Evolutionary conservation across 2,113 vertebrate species (phyloP).

Genomic region (Cololabis saira): DNA sequence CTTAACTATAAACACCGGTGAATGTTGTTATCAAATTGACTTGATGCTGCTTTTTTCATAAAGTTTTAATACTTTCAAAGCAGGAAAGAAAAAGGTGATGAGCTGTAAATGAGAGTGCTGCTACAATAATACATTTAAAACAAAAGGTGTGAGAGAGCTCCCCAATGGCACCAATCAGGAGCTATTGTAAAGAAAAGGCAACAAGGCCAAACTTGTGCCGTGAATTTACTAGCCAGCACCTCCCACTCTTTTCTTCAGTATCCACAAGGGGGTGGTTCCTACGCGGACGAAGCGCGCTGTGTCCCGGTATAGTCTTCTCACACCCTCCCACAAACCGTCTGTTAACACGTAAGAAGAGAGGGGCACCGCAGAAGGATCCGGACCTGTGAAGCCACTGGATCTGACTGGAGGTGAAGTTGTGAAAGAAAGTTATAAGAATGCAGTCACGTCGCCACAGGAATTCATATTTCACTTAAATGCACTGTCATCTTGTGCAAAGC

Average conservation of each 20-base stretch:
- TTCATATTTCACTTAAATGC: conserved; percentile 39
- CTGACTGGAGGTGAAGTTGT: conserved; percentile 21
- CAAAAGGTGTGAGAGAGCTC: conserved; percentile 60
- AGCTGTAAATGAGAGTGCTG: conserved; percentile 58
- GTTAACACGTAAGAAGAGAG: conserved; percentile 50
- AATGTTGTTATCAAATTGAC: conserved; percentile 49
- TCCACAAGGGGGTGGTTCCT: conserved; percentile 21
- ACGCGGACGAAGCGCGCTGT: conserved; percentile 48
- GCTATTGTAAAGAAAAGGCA: conserved; percentile 45
- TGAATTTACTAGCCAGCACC: conserved; percentile 56
- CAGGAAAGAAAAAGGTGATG: conserved; percentile 49
- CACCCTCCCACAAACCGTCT: conserved; percentile 77
- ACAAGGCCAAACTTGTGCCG: conserved; percentile 57
- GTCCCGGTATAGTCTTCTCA: conserved; percentile 67
- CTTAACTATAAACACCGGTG: conserved; percentile 30
- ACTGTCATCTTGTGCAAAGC: conserved; percentile 21
- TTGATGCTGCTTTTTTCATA: conserved; percentile 44
- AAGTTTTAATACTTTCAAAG: conserved; percentile 65
- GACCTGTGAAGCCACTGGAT: conserved; percentile 42
- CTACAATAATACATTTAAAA: conserved; percentile 72
- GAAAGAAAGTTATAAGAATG: conserved; percentile 8
- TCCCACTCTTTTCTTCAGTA: conserved; percentile 58
- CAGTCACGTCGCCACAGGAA: conserved; percentile 1
- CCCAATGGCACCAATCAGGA: conserved; percentile 61
- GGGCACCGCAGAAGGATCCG: conserved; percentile 44